phyloP scores from a whole-genome alignment of 1,140 invertebrate species.

The Scaptomyza montana region DNA sequence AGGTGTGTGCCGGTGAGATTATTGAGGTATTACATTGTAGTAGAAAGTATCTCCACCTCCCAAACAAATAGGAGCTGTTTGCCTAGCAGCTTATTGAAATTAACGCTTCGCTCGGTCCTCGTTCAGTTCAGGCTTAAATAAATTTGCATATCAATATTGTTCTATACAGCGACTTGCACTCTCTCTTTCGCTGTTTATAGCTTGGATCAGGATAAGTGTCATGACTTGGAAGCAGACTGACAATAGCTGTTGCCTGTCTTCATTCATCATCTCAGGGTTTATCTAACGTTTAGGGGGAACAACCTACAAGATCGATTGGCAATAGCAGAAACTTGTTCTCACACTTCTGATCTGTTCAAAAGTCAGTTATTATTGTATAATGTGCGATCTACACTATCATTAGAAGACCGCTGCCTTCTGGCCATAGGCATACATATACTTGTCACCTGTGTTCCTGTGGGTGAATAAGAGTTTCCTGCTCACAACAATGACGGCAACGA shows the following conservation, averaged over 20 bases:
- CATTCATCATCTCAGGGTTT: slow-evolving; percentile 52
- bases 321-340: slow-evolving; percentile 1
- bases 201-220: slow-evolving; percentile 63
- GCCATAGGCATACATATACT: slow-evolving; percentile 7
- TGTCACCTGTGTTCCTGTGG: slow-evolving; percentile 53
- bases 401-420: neutral
- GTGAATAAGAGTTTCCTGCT: slow-evolving; percentile 3
- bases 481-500: neutral
- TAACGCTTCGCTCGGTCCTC: slow-evolving; percentile 43
- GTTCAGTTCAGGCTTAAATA: slow-evolving; percentile 74
- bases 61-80: slow-evolving; percentile 42
- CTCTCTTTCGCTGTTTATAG: slow-evolving; percentile 37
- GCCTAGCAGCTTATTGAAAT: slow-evolving; percentile 68
- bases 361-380: neutral
- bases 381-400: slow-evolving; percentile 15
- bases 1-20: slow-evolving; percentile 62
- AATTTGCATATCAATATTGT: slow-evolving; percentile 75
- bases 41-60: slow-evolving; percentile 48
- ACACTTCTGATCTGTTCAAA: slow-evolving; percentile 9
- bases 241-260: slow-evolving; percentile 25
- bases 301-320: slow-evolving; percentile 52
- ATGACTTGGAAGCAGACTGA: slow-evolving; percentile 23
- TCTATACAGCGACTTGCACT: neutral
- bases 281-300: slow-evolving; percentile 43
- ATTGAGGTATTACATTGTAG: slow-evolving; percentile 72